These are phyloP conservation scores for Nesogale talazaci DNA, from an alignment of 2,113 vertebrate genomes.

Conservation along the genomic window DNA sequence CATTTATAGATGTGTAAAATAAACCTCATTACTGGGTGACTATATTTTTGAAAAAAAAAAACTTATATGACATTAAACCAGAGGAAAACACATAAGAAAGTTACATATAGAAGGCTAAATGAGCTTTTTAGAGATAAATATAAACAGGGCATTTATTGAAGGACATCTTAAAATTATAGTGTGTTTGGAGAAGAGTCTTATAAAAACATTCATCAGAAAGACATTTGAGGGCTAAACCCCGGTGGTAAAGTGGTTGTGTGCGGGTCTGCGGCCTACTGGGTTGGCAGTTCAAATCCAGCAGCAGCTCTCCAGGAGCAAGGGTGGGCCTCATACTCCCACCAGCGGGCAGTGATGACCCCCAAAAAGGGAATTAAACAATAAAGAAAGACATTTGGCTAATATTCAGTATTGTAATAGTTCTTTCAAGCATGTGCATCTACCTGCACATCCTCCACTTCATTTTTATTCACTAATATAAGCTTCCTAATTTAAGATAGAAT, in stretches of 20 bases:
- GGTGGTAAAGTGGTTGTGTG: too few relatives aligned
- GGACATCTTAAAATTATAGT: slow-evolving; percentile 13
- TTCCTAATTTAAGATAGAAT: neutral
- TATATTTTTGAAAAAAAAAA: slow-evolving; percentile 53
- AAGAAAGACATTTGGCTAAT: neutral
- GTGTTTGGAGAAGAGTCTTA: neutral
- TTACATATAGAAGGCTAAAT: slow-evolving; percentile 24
- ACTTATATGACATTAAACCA: slow-evolving; percentile 20
- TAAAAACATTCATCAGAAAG: neutral
- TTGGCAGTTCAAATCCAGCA: too few relatives aligned
- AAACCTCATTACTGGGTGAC: slow-evolving; percentile 10
- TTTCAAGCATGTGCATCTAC: neutral
- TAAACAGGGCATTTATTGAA: slow-evolving; percentile 47
- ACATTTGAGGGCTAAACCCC: too few relatives aligned
- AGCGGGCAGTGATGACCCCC: too few relatives aligned
- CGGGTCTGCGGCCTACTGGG: too few relatives aligned
- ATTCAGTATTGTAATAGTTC: neutral
- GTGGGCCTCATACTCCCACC: too few relatives aligned
- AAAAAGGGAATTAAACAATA: too few relatives aligned
- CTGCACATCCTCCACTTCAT: neutral
- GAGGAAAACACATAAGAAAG: slow-evolving; percentile 1
- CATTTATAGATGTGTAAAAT: slow-evolving; percentile 17
- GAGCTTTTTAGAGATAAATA: slow-evolving; percentile 23
- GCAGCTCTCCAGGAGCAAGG: too few relatives aligned
- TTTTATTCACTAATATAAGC: neutral